Base-by-base conservation (phyloP, 2,113 vertebrate genomes). In the Spea multiplicata region DNA sequence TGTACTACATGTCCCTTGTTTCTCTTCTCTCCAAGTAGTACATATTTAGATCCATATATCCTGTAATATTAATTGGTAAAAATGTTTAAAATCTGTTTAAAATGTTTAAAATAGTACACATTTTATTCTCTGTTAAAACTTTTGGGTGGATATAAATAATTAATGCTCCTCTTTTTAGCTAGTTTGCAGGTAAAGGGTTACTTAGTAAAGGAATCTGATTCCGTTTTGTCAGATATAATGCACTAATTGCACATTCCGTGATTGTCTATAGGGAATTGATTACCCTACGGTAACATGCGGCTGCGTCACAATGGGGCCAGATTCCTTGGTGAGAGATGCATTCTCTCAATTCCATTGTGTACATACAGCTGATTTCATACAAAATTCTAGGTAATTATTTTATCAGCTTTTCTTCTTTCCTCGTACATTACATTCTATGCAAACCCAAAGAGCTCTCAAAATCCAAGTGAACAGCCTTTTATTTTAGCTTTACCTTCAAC, bases 401-500 rank as follows among this genome's bases (percentile, higher is more conserved):
- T 80, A 53, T 59, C 9, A 59, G 64, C 62, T 44, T 67, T 73
- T 80, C 73, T 67, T 52, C 44, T 52, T 66, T n/a, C 69, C 59
- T 47, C 72, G 71, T 67, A 80, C 71, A 80, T 80, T 80, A 73
- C 62, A 66, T 79, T 45, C 49, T 79, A 50, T 64, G 49, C 12
- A 80, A 80, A 55, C 30, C 48, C 70, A 62, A 73, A 80, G 71
- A 80, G 71, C 77, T 73, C 71, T 80, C 44, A 67, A 73, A 75
- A 79, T 66, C 69, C 66, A 50, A 48, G 52, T 80, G 62, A 71
- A 80, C 45, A 80, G 44, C 71, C 70, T 80, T 73, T 80, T 80
- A 73, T 73, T 79, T 72, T 80, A 44, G 30, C 68, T 44, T 80
- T 74, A 59, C 71, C 78, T 80, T 68, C 78, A 74, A 74, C 78